Evolutionary conservation across 2,797 vertebrate species (phyloP), one percentile per base, ranked within the genome.

Genomic region (Heteromormyrus szaboi): DNA sequence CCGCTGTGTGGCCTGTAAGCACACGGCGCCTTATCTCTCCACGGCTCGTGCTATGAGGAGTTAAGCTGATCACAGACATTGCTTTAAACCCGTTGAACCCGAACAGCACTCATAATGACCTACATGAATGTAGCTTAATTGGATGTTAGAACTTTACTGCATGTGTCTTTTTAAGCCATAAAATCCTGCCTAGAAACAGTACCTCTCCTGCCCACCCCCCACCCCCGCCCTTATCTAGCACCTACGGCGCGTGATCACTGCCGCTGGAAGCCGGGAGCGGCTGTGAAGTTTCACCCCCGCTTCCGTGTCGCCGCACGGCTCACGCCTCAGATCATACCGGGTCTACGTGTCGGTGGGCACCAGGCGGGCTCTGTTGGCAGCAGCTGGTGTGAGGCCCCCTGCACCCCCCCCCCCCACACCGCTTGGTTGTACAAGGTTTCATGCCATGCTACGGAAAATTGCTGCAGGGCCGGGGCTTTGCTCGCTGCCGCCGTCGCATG

Each of bases 101-200:
- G 12, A 48, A 22, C 81, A 85, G n/a, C 44, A 48, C n/a, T 29
- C 83, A 25, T 51, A 51, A 85, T 85, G 8, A 81, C 76, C 37
- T 81, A 81, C 76, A 81, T 81, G 41, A 81, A 81, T 46, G n/a
- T 51, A 29, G 44, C 83, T 85, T 85, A 50, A 85, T 51, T 85
- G 48, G 44, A 85, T 51, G 83, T 25, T 3, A 25, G 44, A 51
- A 46, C 83, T 50, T n/a, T 83, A 83, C 79, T 48, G 79, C n/a
- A 83, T 83, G 9, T 83, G 33, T 50, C 44, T 48, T 48, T 46
- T 83, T 83, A 83, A 83, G 79, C 41, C 19, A 48, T 48, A 83
- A n/a, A 37, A 88, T 56, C 53, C 54, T 65, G 88, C n/a, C 53
- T 56, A 87, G 68, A 19, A 51, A 48, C 87, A 79, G n/a, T 17